phyloP scores from a whole-genome alignment of 2,888 invertebrate genomes.

The Fissipunctia ypsillon region DNA sequence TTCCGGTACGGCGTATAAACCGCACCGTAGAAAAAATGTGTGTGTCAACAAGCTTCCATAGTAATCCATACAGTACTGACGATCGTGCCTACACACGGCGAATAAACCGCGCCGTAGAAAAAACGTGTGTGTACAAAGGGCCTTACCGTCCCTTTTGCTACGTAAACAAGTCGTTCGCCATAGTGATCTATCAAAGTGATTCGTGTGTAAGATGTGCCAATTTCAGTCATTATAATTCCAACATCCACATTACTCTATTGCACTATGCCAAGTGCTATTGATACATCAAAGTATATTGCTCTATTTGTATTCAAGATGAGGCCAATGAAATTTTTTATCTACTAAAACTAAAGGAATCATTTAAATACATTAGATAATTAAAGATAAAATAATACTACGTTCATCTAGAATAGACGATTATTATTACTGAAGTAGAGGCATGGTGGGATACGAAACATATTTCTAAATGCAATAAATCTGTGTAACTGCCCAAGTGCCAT shows the following conservation, averaged over 20 bases:
- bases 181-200: conserved; percentile 12
- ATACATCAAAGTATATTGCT: conserved; percentile 37
- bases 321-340: conserved; percentile 5
- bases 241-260: conserved; percentile 24
- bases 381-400: background rate
- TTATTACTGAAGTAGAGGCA: background rate
- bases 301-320: conserved; percentile 27
- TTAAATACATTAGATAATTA: conserved; percentile 5
- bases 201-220: conserved; percentile 39
- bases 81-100: too few relatives aligned
- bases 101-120: too few relatives aligned
- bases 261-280: conserved; percentile 40
- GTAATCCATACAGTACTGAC: too few relatives aligned
- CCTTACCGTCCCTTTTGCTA: conserved; percentile 2
- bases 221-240: conserved; percentile 33
- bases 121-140: too few relatives aligned
- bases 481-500: conserved; percentile 15
- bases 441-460: background rate
- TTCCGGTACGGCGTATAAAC: too few relatives aligned
- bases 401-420: background rate
- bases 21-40: too few relatives aligned
- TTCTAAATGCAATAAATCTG: conserved; percentile 19
- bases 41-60: too few relatives aligned
- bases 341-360: background rate
- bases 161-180: conserved; percentile 36